Evolutionary conservation across 2,113 vertebrate genomes (phyloP), one percentile per base, ranked within the genome.

Genomic region (Malurus elegans): DNA sequence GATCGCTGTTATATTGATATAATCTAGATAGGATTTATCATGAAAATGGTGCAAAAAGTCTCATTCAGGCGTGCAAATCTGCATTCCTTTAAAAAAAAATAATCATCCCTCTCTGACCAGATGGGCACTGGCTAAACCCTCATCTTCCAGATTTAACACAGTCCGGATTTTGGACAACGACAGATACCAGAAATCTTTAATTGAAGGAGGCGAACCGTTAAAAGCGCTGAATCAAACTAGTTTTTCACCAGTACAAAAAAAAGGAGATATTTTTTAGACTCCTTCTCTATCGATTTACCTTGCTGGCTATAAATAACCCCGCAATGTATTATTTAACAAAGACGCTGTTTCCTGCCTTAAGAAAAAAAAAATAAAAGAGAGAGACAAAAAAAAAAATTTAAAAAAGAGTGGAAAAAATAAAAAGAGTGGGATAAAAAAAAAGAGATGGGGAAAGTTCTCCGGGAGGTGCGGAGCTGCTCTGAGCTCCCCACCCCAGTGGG

Each of bases 111-210:
- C 57, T 81, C 72, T 53, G 93, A 67, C 44, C 96, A 97, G 97
- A 97, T 96, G 96, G 97, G 79, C 91, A 88, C 69, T 60, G 90
- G 78, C 94, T 97, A 97, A 95, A 96, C 69, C 83, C 60, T 92
- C 86, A 90, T 89, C 91, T 86, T 84, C 88, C 89, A 92, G 94
- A 92, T 96, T 96, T 95, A 96, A 92, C 95, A 81, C 67, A 89
- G 75, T 86, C 91, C 79, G 91, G 94, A 94, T 95, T 92, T 93
- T 67, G 91, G 95, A 76, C 87, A 88, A 93, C 94, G 81, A 82
- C 92, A 88, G 71, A 86, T 12, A 86, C 67, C 72, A 91, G 79
- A 91, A 94, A 95, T 76, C 70, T 93, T 93, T 95, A 86, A 95
- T 75, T 90, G 90, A 79, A 93, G 57, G 82, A 94, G 70, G 47